phyloP scores from a whole-genome alignment of 2,888 invertebrate species.

The Tricholauxania praeusta region DNA sequence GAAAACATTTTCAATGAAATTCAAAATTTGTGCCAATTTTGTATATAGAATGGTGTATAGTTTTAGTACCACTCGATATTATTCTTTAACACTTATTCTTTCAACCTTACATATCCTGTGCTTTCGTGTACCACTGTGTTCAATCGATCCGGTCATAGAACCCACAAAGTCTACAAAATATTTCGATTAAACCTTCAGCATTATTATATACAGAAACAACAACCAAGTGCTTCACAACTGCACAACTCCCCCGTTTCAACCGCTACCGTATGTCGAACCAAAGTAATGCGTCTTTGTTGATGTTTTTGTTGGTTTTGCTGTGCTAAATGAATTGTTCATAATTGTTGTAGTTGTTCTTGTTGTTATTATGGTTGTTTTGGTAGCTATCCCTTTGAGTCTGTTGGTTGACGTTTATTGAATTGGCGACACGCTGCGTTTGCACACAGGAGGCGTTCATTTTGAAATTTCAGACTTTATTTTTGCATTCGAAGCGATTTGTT shows the following conservation, averaged over 20 bases:
- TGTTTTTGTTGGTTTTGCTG: not conserved
- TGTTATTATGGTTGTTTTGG: slow-evolving; percentile 18
- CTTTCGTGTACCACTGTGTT: not conserved
- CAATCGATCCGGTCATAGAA: slow-evolving; percentile 33
- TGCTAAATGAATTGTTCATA: slow-evolving; percentile 42
- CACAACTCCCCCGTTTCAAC: slow-evolving; percentile 14
- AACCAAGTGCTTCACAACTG: slow-evolving; percentile 12
- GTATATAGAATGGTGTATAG: too few species aligned
- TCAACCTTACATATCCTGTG: not conserved
- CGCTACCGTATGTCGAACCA: not conserved
- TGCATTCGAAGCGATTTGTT: not conserved
- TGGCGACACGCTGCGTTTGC: slow-evolving; percentile 52
- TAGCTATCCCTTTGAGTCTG: slow-evolving; percentile 14
- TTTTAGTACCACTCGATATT: not conserved
- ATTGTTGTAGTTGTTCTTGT: slow-evolving; percentile 25
- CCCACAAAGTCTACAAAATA: slow-evolving; percentile 29
- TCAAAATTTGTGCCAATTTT: too few species aligned
- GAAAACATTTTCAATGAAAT: too few species aligned
- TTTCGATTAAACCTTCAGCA: slow-evolving; percentile 16
- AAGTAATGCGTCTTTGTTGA: not conserved
- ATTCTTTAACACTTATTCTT: not conserved
- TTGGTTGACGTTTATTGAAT: slow-evolving; percentile 34
- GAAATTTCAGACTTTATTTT: slow-evolving; percentile 43
- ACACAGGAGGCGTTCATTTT: slow-evolving; percentile 50
- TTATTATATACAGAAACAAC: not conserved